A percentile compares a stretch with the other conserved stretches of the same genome.
Conservation (phyloP, 2,888 invertebrate genomes). For the Salticus scenicus region DNA sequence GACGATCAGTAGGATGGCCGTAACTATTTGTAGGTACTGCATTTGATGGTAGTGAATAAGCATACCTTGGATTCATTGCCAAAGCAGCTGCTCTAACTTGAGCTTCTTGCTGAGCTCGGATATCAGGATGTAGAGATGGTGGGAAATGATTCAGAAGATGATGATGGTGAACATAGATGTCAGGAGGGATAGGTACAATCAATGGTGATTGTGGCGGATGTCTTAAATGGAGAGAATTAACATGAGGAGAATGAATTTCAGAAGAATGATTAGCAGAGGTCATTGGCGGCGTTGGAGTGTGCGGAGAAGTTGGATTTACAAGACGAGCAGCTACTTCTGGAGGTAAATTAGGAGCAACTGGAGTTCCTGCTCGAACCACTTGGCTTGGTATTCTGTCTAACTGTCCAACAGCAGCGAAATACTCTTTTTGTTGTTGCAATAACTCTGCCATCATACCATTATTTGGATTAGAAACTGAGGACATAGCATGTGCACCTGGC, state of each 20-base stretch:
- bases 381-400: slow-evolving; percentile 57
- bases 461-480: slow-evolving; percentile 26
- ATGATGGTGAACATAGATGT: slow-evolving; percentile 71
- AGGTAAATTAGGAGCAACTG: slow-evolving; percentile 68
- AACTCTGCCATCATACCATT: slow-evolving; percentile 72
- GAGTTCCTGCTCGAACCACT: slow-evolving; percentile 71
- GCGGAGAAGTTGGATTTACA: slow-evolving; percentile 72
- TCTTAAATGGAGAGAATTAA: slow-evolving; percentile 71
- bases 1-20: slow-evolving; percentile 62
- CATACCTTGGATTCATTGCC: slow-evolving; percentile 69
- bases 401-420: slow-evolving; percentile 56
- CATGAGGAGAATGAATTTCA: slow-evolving; percentile 57
- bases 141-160: slow-evolving; percentile 70
- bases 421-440: slow-evolving; percentile 72
- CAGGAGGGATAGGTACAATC: slow-evolving; percentile 70
- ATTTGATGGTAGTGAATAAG: slow-evolving; percentile 63
- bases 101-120: slow-evolving; percentile 71
- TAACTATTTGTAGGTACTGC: slow-evolving; percentile 45
- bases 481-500: slow-evolving; percentile 45
- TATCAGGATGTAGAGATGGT: slow-evolving; percentile 68
- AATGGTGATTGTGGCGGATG: slow-evolving; percentile 70
- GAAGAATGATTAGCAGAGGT: slow-evolving; percentile 51
- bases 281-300: slow-evolving; percentile 72
- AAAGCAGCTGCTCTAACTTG: slow-evolving; percentile 69
- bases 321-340: slow-evolving; percentile 71